phyloP scores from a whole-genome alignment of 2,797 vertebrate species.

The Tokudaia tokunoshimensis region DNA sequence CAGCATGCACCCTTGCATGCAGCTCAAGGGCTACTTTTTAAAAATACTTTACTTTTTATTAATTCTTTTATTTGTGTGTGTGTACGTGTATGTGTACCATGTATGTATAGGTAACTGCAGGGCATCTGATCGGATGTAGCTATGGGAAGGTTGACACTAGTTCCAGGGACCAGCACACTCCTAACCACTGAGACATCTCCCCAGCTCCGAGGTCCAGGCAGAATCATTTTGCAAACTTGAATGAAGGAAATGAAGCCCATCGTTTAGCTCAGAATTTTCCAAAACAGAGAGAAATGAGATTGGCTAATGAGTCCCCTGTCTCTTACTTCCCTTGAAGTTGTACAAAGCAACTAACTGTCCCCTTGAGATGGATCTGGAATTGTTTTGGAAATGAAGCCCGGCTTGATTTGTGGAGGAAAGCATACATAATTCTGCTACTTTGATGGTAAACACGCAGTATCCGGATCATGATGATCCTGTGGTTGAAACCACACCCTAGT shows the following conservation, averaged over 20 bases:
- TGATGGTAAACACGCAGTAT: background rate
- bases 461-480: constrained; percentile 36
- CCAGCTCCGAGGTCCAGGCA: background rate
- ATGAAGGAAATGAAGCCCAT: constrained; percentile 51
- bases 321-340: background rate
- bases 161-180: background rate
- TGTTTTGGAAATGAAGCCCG: constrained; percentile 10
- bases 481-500: constrained; percentile 59
- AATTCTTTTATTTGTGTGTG: background rate
- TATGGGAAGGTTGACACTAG: background rate
- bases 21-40: background rate
- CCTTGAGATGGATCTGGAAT: constrained; percentile 11
- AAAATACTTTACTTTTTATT: background rate
- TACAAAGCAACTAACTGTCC: constrained; percentile 38
- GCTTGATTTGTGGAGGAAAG: background rate
- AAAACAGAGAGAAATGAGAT: constrained; percentile 15
- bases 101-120: background rate
- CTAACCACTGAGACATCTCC: background rate
- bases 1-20: too few species aligned
- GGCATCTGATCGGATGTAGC: background rate
- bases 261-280: constrained; percentile 19
- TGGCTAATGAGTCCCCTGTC: constrained; percentile 23
- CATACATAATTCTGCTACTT: background rate
- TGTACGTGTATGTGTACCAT: background rate
- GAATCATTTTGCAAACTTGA: background rate